Base-by-base conservation (phyloP, 2,113 vertebrate species). In the Cairina moschata region DNA sequence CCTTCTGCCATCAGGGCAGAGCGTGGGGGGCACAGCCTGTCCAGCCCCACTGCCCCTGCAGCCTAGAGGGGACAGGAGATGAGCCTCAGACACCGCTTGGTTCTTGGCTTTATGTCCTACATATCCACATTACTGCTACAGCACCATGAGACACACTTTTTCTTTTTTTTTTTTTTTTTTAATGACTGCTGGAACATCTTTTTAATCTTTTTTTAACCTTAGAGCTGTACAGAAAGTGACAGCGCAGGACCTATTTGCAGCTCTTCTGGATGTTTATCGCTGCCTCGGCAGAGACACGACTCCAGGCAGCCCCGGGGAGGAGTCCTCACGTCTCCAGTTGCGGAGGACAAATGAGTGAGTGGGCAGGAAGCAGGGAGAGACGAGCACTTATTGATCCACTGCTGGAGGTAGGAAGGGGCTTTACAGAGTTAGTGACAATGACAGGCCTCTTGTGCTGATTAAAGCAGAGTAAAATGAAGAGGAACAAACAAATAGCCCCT, bases 291-390 rank as follows among this genome's bases (percentile, higher is more conserved):
- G 80, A 71, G 65, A 91, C 63, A 80, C 0, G 1, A 14, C 73
- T 63, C 36, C 17, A 38, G 72, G 85, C 85, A 66, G 50, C 88
- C 76, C 85, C 52, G 73, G 69, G 80, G 66, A 88, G 60, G 93
- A 95, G 76, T 72, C 83, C 83, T 91, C 83, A 78, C 67, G 50
- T 87, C 93, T 91, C 86, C 83, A n/a, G 74, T 44, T 95, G 44
- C 76, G 74, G 50, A 94, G 95, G 77, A 86, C 54, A 62, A 52
- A 66, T 3, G 58, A 77, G 78, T 48, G 62, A 83, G 86, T 36
- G 62, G 80, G 31, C 69, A 91, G 83, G 38, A 87, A 81, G 84
- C 88, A 69, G 36, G 58, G 63, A 91, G 66, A 89, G 66, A 75
- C 0, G 1, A 88, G 54, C 69, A 34, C 52, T 65, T 71, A 92